Percentiles rank a stretch among this genome's conserved stretches.
phyloP scores from a whole-genome alignment of 1,140 invertebrate species.

The Drosophila santomea region DNA sequence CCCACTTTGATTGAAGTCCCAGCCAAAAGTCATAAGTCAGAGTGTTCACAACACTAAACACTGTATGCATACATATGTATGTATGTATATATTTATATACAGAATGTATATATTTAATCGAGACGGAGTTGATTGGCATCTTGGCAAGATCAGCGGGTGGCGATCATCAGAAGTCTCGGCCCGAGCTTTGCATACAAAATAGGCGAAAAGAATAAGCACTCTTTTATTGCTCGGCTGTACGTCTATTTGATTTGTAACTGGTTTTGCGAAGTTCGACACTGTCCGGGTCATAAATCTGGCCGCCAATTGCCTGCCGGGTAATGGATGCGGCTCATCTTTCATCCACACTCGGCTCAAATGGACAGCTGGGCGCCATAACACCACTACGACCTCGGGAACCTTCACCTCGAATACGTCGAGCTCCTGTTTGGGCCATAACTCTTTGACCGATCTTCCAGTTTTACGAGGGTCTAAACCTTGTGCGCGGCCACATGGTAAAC shows the following conservation, averaged over 20 bases:
- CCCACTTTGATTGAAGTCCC: constrained; percentile 14
- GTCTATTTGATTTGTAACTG: constrained; percentile 26
- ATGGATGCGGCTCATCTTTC: constrained; percentile 32
- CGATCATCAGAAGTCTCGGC: constrained; percentile 39
- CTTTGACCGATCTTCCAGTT: constrained; percentile 7
- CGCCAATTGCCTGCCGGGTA: constrained; percentile 1
- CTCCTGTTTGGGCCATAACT: constrained; percentile 9
- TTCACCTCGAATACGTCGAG: neutral
- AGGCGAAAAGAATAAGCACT: constrained; percentile 10
- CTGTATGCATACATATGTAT: no score
- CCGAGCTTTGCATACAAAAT: constrained; percentile 44
- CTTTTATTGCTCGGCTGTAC: constrained; percentile 6
- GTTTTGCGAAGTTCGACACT: constrained; percentile 14
- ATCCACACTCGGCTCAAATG: constrained; percentile 6
- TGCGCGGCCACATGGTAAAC: neutral
- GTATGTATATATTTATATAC: neutral
- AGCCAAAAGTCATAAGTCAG: constrained; percentile 23
- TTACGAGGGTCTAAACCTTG: constrained; percentile 4
- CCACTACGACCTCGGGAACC: constrained; percentile 4
- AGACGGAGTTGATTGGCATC: constrained; percentile 18
- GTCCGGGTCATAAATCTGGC: constrained; percentile 6
- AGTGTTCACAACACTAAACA: constrained; percentile 7
- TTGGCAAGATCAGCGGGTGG: constrained; percentile 11
- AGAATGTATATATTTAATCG: neutral
- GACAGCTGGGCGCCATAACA: constrained; percentile 12